These are phyloP conservation scores for Cinara cedri DNA, from an alignment of 2,888 invertebrate species.

Conservation along the genomic window DNA sequence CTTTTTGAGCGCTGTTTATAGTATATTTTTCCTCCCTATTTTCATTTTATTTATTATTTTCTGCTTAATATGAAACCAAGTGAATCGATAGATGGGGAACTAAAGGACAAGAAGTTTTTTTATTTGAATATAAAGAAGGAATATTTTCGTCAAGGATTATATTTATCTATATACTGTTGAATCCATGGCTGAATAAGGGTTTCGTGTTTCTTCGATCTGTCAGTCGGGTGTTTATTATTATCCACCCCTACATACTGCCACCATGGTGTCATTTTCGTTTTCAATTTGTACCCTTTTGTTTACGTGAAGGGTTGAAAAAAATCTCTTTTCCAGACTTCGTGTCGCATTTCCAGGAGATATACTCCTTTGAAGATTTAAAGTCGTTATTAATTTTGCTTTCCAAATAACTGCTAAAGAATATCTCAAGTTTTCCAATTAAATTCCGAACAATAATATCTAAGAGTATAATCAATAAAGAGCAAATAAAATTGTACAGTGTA, in stretches of 20 bases:
- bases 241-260: constrained; percentile 29
- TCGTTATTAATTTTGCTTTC: constrained; percentile 51
- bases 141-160: constrained; percentile 44
- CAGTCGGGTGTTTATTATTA: constrained; percentile 51
- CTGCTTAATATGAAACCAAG: constrained; percentile 45
- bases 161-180: constrained; percentile 35
- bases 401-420: constrained; percentile 43
- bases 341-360: constrained; percentile 41
- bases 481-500: constrained; percentile 7
- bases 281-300: constrained; percentile 56
- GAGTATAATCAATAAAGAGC: constrained; percentile 20
- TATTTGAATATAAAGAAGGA: constrained; percentile 36
- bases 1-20: constrained; percentile 32
- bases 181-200: constrained; percentile 18
- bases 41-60: constrained; percentile 22
- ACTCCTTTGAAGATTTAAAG: constrained; percentile 50
- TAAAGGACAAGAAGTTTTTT: constrained; percentile 36
- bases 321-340: constrained; percentile 25
- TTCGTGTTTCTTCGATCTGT: constrained; percentile 52
- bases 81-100: constrained; percentile 48
- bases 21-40: constrained; percentile 34
- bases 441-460: constrained; percentile 28
- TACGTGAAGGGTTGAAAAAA: constrained; percentile 33
- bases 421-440: constrained; percentile 54
- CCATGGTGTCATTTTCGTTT: constrained; percentile 53